These are phyloP conservation scores for Ladona fulva DNA, from an alignment of 1,140 invertebrate species.

Conservation along the genomic window DNA sequence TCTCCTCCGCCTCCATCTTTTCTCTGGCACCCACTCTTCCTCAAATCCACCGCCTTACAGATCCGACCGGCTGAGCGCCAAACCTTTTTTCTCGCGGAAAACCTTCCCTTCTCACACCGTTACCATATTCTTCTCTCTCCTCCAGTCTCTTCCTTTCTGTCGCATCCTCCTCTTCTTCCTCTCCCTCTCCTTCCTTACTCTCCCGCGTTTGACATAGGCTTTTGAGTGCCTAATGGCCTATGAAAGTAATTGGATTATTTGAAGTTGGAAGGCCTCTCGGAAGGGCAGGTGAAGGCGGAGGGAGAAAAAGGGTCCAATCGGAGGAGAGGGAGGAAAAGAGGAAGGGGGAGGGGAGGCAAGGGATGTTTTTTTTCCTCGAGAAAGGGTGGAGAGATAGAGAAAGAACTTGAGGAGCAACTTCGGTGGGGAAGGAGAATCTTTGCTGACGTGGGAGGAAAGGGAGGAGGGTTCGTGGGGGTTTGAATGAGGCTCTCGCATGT, in stretches of 20 bases:
- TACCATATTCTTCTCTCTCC: not conserved
- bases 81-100: not conserved
- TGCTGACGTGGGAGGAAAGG: not conserved
- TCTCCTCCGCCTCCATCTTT: not conserved
- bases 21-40: not conserved
- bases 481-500: not conserved
- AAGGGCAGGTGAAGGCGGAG: not conserved
- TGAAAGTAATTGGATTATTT: constrained; percentile 18
- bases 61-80: not conserved
- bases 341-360: not conserved
- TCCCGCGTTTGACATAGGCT: constrained; percentile 12
- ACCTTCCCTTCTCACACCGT: not conserved
- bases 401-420: not conserved
- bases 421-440: not conserved
- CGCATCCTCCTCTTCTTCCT: not conserved
- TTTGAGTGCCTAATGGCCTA: constrained; percentile 17
- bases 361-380: too few species aligned
- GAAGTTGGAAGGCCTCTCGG: constrained; percentile 13
- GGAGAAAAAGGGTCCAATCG: not conserved
- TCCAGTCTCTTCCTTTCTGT: not conserved
- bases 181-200: not conserved
- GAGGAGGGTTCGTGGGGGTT: not conserved
- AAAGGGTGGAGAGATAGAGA: not conserved
- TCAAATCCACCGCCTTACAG: not conserved
- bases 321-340: not conserved